phyloP scores from a whole-genome alignment of 2,113 vertebrate species.

The Rhipidura dahli region DNA sequence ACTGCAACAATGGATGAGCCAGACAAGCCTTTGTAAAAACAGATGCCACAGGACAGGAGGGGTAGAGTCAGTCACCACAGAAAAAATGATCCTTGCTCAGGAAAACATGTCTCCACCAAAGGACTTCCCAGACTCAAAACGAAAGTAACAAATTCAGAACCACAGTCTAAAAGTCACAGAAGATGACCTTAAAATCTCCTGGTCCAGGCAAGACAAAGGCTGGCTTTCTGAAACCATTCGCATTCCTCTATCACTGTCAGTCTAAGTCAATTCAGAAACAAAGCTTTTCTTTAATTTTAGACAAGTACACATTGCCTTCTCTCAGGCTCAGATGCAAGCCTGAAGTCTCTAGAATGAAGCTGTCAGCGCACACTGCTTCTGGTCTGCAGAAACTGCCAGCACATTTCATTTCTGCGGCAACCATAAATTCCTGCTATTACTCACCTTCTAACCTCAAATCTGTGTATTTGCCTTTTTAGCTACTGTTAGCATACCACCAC shows the following conservation, averaged over 20 bases:
- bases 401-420: not conserved
- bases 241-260: not conserved
- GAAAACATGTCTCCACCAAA: not conserved
- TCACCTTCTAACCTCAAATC: slow-evolving; percentile 9
- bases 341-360: not conserved
- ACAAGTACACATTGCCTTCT: not conserved
- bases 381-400: not conserved
- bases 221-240: not conserved
- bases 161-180: not conserved
- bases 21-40: not conserved
- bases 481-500: not conserved
- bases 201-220: not conserved
- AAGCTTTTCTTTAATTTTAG: not conserved
- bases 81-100: not conserved
- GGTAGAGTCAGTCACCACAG: not conserved
- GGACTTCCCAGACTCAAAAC: not conserved
- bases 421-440: not conserved
- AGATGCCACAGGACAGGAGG: not conserved
- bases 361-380: not conserved
- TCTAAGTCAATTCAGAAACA: not conserved
- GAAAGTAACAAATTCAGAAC: not conserved
- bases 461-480: not conserved
- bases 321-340: not conserved
- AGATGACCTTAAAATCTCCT: not conserved
- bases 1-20: not conserved